A percentile compares a stretch with the other conserved stretches of the same genome.
phyloP scores from a whole-genome alignment of 2,888 invertebrate genomes.

The Andrena chrysosceles region DNA sequence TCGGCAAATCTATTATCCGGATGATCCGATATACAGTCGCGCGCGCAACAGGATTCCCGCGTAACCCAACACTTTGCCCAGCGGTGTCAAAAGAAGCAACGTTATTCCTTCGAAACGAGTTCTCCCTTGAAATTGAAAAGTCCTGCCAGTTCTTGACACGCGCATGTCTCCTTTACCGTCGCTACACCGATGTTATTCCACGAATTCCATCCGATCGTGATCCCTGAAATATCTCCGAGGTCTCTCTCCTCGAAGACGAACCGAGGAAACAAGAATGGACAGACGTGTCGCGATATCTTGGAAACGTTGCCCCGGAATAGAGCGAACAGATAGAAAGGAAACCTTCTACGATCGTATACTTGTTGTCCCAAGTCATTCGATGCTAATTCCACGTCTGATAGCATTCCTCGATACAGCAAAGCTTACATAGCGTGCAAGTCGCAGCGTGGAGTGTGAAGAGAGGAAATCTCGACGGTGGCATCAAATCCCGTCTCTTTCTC shows the following conservation, averaged over 20 bases:
- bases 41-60: conserved; percentile 49
- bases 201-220: conserved; percentile 53
- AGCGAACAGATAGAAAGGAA: background rate
- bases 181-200: conserved; percentile 38
- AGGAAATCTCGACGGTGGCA: conserved; percentile 22
- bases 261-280: conserved; percentile 2
- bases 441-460: background rate
- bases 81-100: conserved; percentile 42
- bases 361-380: background rate
- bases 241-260: background rate
- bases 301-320: background rate
- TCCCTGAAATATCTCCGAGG: conserved; percentile 39
- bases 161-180: conserved; percentile 46
- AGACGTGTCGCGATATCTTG: conserved; percentile 7
- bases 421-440: background rate
- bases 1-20: conserved; percentile 57
- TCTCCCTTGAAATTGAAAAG: conserved; percentile 55
- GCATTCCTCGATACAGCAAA: background rate
- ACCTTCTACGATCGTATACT: background rate
- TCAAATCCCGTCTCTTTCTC: conserved; percentile 9
- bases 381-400: too few species aligned
- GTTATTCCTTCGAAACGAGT: conserved; percentile 53
- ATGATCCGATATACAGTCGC: conserved; percentile 50
- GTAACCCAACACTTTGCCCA: conserved; percentile 48
- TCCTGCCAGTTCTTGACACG: conserved; percentile 18